Evolutionary conservation across 2,888 invertebrate species (phyloP), one percentile per base, ranked within the genome.

Genomic region (Drosophila imparisetae): DNA sequence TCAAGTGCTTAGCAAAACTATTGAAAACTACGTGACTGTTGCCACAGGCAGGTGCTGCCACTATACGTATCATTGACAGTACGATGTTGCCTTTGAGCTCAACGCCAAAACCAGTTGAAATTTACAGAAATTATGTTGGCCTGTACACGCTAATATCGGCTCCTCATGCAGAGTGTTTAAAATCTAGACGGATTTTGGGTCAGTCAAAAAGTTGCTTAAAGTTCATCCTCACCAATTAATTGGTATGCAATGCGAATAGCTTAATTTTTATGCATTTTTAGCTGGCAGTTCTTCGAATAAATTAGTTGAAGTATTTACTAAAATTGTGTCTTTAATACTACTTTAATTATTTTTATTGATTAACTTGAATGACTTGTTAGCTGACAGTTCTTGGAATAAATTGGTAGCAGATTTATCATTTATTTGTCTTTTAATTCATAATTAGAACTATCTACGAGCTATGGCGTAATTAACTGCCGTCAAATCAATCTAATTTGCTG

Each of bases 1-100:
- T 48, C 74, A 81, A 89, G 80, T 84, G 75, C 82, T 81, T 63
- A 57, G 74, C 67, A 62, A 84, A 80, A 89, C 89, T 86, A 77
- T 62, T 60, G 78, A 62, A 71, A 84, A 71, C 50, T 85, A 89
- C 85, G 85, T 85, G 85, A 75, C 80, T 70, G 48, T 55, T 45
- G 55, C 55, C 50, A 49, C 55, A 63, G 72, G 80, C 85, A 85
- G 85, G 87, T 89, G 80, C 84, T 27, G 60, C 32, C 61, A 53
- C 52, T 75, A 67, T 70, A 70, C 78, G 75, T 87, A 89, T 85
- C 89, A 89, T 85, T 85, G 78, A 77, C 83, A 61, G 78, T 62
- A 72, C 77, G 77, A 34, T 53, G 53, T 53, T 66, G 63, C 60
- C 49, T 49, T 66, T 55, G 58, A 60, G 58, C 49, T 68, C 54